These are phyloP conservation scores for Sebastiscus tertius DNA, from an alignment of 2,797 vertebrate species.

Conservation along the genomic window DNA sequence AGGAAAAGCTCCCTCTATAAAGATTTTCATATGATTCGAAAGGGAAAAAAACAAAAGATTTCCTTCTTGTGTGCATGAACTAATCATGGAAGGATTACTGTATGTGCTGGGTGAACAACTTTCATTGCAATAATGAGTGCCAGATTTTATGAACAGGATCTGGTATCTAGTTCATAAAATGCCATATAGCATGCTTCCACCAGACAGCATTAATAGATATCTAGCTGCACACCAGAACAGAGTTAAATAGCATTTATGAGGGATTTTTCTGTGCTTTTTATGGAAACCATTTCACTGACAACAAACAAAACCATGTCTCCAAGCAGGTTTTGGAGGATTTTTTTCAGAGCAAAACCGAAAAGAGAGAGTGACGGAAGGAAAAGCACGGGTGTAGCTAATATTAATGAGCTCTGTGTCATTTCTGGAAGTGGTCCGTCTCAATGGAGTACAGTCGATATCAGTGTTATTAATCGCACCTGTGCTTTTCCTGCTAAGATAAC, in stretches of 20 bases:
- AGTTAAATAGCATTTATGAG: background rate
- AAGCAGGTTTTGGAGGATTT: background rate
- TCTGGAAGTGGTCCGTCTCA: background rate
- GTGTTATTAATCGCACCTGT: background rate
- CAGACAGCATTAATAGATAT: background rate
- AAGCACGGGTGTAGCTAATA: background rate
- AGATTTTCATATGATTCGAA: background rate
- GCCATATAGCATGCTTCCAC: background rate
- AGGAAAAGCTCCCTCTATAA: accelerated
- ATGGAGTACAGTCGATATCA: background rate
- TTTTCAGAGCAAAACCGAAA: background rate
- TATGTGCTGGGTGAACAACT: background rate
- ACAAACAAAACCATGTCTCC: background rate
- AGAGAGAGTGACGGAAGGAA: background rate
- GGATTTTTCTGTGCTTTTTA: background rate
- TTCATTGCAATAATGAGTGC: background rate
- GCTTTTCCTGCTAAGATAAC: background rate
- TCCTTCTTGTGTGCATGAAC: background rate
- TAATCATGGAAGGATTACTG: background rate
- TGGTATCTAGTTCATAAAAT: conserved; percentile 3
- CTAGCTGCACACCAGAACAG: background rate
- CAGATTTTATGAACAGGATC: conserved; percentile 2
- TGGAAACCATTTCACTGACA: background rate
- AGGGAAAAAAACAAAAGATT: background rate
- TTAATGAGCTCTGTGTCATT: background rate